Conservation (phyloP, 2,888 invertebrate genomes). For the Trilocha varians region DNA sequence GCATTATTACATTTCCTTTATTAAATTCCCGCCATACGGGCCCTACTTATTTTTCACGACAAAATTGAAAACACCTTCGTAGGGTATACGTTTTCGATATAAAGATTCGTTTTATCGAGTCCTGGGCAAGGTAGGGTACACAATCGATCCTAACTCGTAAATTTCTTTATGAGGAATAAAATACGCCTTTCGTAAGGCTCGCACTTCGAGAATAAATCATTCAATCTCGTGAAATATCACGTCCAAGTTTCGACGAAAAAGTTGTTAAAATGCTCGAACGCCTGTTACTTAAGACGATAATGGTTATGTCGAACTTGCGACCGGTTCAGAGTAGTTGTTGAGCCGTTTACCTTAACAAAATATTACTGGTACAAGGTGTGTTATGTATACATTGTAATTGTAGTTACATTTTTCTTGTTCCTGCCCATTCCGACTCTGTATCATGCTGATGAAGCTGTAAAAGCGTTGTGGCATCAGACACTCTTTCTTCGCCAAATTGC, state of each 20-base stretch:
- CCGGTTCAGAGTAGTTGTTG: too few relatives aligned
- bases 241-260: slow-evolving; percentile 1
- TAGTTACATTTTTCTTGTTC: too few relatives aligned
- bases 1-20: slow-evolving; percentile 45
- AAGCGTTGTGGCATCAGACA: too few relatives aligned
- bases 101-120: slow-evolving; percentile 56
- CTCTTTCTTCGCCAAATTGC: too few relatives aligned
- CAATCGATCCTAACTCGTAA: slow-evolving; percentile 43
- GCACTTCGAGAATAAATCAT: slow-evolving; percentile 49
- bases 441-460: too few relatives aligned
- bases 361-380: too few relatives aligned
- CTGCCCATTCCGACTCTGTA: too few relatives aligned
- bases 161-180: slow-evolving; percentile 66
- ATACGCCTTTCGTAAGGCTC: slow-evolving; percentile 39
- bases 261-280: not conserved
- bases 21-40: slow-evolving; percentile 45
- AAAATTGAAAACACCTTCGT: slow-evolving; percentile 57
- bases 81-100: slow-evolving; percentile 51
- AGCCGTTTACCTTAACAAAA: too few relatives aligned
- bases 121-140: slow-evolving; percentile 34
- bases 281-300: not conserved
- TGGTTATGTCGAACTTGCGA: not conserved
- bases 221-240: slow-evolving; percentile 34
- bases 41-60: slow-evolving; percentile 48
- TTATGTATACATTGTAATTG: too few relatives aligned